Conservation (phyloP, 1,140 invertebrate species). For the Holcopasites calliopsidis region DNA sequence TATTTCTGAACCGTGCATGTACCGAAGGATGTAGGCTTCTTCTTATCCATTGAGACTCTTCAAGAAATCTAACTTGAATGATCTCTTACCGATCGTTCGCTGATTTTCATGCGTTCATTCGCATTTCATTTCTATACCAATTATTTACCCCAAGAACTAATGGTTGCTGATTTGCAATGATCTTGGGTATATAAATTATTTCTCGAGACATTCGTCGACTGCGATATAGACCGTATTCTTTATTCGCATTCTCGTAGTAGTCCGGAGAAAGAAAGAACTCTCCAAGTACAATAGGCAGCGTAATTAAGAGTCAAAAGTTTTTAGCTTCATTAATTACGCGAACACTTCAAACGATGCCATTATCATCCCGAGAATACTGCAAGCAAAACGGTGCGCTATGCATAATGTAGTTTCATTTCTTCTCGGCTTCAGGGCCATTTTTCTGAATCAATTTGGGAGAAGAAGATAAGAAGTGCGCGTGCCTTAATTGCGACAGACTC, state of each 20-base stretch:
- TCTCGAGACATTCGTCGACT: conserved; percentile 34
- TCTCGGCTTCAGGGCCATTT: conserved; percentile 5
- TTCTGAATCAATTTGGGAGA: conserved; percentile 32
- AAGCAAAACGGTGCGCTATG: conserved; percentile 46
- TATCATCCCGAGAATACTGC: conserved; percentile 57
- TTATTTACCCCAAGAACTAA: too few species aligned
- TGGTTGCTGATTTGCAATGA: too few species aligned
- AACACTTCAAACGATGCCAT: conserved; percentile 62
- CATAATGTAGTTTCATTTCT: conserved; percentile 54
- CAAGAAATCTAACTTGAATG: not conserved
- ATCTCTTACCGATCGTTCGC: conserved; percentile 44
- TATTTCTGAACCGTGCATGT: not conserved
- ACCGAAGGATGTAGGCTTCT: not conserved
- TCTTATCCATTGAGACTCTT: conserved; percentile 30
- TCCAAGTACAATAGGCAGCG: conserved; percentile 52
- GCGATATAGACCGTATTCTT: conserved; percentile 36
- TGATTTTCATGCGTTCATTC: not conserved
- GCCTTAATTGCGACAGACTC: conserved; percentile 29
- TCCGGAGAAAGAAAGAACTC: conserved; percentile 45
- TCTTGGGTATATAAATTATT: conserved; percentile 41
- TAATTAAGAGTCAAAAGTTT: conserved; percentile 64
- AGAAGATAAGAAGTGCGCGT: conserved; percentile 11
- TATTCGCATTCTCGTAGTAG: conserved; percentile 45
- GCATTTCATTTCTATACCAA: not conserved
- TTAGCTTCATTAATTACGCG: conserved; percentile 63